Evolutionary conservation across 2,113 vertebrate species (phyloP), one percentile per base, ranked within the genome.

Genomic region (Pomatorhinus ruficollis): DNA sequence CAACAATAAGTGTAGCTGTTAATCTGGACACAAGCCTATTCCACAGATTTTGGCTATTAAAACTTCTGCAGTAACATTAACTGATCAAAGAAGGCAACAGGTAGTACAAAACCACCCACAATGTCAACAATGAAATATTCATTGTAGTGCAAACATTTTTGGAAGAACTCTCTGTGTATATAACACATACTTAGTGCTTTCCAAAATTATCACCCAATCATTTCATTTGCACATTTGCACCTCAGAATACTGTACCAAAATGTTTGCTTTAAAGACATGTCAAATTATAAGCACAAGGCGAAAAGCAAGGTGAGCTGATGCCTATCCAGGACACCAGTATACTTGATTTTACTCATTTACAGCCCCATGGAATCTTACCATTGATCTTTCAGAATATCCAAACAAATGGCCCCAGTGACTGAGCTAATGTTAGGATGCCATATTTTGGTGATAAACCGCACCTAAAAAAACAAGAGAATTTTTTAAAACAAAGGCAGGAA

Each of bases 351-450:
- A 12, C 25, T 71, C 31, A 76, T 70, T 61, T 68, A 89, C 72
- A 93, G 28, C 35, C 8, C 25, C 3, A 23, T 17, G 23, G 16
- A 95, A 83, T 86, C 99, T 99, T 98, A 99, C 99, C 99, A 99
- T 95, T 99, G 99, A 98, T 99, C 99, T 98, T 99, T 99, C 97
- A 99, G 98, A 97, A 99, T 99, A 97, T 99, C 99, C 98, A 99
- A 98, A 98, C 99, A 99, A 98, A 99, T 99, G 53, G 99, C 99
- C 92, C 99, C 99, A 39, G 99, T 99, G 98, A 99, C 99, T 76
- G 99, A 99, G 98, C 99, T 99, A 98, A 99, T 99, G 97, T 99
- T 99, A 97, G 99, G 99, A 98, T 99, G 99, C 99, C 99, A 99
- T 98, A 99, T 99, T 98, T 99, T 99, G 86, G 99, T 99, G 96